A percentile compares a stretch with the other conserved stretches of the same genome.
Conservation (phyloP, 1,140 invertebrate genomes). For the Heliconius congener region DNA sequence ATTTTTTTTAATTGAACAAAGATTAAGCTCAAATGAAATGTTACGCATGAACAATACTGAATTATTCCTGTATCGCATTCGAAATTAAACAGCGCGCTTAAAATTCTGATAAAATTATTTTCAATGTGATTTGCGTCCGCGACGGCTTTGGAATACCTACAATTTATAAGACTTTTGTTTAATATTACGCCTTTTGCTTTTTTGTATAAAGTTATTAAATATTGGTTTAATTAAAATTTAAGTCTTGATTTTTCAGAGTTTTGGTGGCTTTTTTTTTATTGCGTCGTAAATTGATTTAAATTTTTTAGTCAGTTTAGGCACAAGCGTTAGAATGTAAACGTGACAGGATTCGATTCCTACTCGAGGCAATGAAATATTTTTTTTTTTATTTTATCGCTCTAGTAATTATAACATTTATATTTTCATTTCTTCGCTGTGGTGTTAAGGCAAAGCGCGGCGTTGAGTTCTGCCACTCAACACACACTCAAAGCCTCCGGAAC, state of each 20-base stretch:
- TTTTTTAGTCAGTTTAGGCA: background rate
- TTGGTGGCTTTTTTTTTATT: background rate
- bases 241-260: background rate
- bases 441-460: too few species aligned
- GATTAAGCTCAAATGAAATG: conserved; percentile 11
- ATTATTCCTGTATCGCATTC: conserved; percentile 29
- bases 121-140: conserved; percentile 21
- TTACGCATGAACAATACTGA: conserved; percentile 30
- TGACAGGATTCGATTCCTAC: too few species aligned
- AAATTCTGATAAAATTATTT: conserved; percentile 32
- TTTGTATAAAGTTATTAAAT: background rate
- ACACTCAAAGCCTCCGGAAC: too few species aligned
- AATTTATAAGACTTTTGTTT: background rate
- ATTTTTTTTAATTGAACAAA: background rate
- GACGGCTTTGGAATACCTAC: conserved; percentile 2
- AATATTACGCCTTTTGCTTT: background rate
- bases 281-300: background rate
- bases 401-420: too few species aligned
- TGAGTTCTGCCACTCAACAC: too few species aligned
- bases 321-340: too few species aligned
- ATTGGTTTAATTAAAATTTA: too few species aligned
- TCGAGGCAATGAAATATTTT: too few species aligned
- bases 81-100: conserved; percentile 27
- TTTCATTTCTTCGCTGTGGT: too few species aligned
- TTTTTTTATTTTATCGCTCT: too few species aligned